A percentile compares a stretch with the other conserved stretches of the same genome.
These are phyloP conservation scores for Hybos culiciformis DNA, from an alignment of 2,888 invertebrate species.

Conservation along the genomic window DNA sequence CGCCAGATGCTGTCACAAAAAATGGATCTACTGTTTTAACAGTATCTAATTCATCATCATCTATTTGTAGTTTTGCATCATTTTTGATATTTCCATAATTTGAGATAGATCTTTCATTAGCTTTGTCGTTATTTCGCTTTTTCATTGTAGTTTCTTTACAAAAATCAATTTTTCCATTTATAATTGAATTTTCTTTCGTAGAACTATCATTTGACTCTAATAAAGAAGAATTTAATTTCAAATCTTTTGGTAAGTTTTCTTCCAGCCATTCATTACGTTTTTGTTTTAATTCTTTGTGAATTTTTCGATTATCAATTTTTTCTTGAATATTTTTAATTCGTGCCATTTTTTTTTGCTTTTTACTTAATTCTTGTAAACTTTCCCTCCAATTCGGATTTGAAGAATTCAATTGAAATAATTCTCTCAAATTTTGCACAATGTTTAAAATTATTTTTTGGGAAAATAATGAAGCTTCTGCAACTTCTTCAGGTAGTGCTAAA, in stretches of 20 bases:
- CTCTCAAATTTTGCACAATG: slow-evolving; percentile 18
- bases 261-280: slow-evolving; percentile 27
- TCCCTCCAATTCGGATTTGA: slow-evolving; percentile 21
- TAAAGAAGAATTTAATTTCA: background rate
- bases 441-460: slow-evolving; percentile 24
- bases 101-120: background rate
- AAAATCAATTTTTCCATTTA: background rate
- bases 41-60: slow-evolving; percentile 5
- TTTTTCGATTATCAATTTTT: slow-evolving; percentile 17
- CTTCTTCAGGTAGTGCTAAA: slow-evolving; percentile 24
- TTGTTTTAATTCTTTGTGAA: slow-evolving; percentile 13
- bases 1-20: slow-evolving; percentile 30
- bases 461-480: slow-evolving; percentile 25
- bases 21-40: slow-evolving; percentile 23
- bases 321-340: slow-evolving; percentile 8
- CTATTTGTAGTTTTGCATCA: background rate
- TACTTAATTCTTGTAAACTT: slow-evolving; percentile 24
- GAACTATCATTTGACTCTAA: background rate
- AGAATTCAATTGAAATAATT: slow-evolving; percentile 18
- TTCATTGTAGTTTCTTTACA: background rate
- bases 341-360: slow-evolving; percentile 12
- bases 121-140: background rate
- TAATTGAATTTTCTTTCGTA: background rate
- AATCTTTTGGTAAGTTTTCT: slow-evolving; percentile 15
- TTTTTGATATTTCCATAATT: background rate